Percentiles rank a stretch among this genome's conserved stretches.
Evolutionary conservation across 2,113 vertebrate species (phyloP).

Genomic region (Alosa alosa): DNA sequence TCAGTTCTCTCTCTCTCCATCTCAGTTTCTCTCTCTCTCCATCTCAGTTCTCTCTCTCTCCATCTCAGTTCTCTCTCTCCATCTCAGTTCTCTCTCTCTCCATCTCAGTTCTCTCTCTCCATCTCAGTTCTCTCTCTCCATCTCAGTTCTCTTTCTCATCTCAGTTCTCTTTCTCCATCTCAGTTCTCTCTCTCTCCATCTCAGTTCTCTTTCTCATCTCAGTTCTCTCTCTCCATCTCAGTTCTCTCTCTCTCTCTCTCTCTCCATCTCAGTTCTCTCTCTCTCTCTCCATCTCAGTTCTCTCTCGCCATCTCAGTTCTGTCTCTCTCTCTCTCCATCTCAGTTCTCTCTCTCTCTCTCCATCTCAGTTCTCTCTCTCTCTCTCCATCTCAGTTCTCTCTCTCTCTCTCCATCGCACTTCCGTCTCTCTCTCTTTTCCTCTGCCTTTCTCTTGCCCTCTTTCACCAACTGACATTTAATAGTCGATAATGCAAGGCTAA

Average conservation of each 20-base stretch:
- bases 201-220: background rate
- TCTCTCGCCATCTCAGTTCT: too few species aligned
- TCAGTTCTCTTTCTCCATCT: background rate
- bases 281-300: too few species aligned
- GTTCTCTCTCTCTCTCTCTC: background rate
- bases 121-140: too few species aligned
- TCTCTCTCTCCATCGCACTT: background rate
- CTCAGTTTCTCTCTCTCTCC: background rate
- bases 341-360: background rate
- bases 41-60: background rate
- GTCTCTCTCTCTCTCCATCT: too few species aligned
- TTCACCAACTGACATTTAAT: slow-evolving; percentile 10
- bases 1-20: background rate
- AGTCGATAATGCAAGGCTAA: background rate
- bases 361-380: background rate
- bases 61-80: too few species aligned
- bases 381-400: background rate
- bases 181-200: background rate
- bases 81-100: background rate
- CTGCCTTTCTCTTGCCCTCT: background rate
- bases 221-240: background rate
- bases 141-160: too few species aligned
- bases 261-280: too few species aligned
- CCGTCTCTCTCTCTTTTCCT: background rate
- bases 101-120: background rate